Percentiles rank a stretch among this genome's conserved stretches.
These are phyloP conservation scores for Prunella strophiata DNA, from an alignment of 2,797 vertebrate genomes.

Conservation along the genomic window DNA sequence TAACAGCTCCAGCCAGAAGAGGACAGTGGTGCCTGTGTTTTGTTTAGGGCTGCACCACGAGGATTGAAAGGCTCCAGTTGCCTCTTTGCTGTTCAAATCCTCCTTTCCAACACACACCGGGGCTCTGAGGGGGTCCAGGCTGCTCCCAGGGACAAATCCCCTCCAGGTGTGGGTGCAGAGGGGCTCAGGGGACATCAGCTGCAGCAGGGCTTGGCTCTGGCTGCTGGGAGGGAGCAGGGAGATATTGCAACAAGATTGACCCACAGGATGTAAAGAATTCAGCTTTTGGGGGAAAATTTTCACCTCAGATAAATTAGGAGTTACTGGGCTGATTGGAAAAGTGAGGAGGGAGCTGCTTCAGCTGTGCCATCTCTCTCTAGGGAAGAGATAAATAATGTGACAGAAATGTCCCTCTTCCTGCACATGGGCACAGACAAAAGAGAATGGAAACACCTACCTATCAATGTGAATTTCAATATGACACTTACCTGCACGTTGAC, in stretches of 20 bases:
- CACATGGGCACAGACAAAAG: accelerated
- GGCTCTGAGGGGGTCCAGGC: accelerated
- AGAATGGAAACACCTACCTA: neutral
- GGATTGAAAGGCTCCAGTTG: neutral
- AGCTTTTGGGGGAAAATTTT: neutral
- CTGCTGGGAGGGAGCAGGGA: neutral
- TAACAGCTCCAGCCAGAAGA: neutral
- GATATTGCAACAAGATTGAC: accelerated
- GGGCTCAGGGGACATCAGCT: accelerated
- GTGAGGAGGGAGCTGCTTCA: neutral
- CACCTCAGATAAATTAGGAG: neutral
- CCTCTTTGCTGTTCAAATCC: neutral
- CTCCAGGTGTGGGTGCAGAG: accelerated
- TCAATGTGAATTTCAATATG: neutral
- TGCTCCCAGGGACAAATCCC: accelerated
- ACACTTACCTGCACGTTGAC: too few species aligned
- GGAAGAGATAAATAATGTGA: neutral
- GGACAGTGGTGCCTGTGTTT: neutral
- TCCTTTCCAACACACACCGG: accelerated
- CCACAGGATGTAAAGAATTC: neutral
- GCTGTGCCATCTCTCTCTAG: neutral
- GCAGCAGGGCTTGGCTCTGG: neutral
- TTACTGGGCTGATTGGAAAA: neutral
- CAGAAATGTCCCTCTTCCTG: neutral
- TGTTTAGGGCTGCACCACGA: accelerated